Conservation (phyloP, 1,140 invertebrate genomes). For the Mamestra configurata region DNA sequence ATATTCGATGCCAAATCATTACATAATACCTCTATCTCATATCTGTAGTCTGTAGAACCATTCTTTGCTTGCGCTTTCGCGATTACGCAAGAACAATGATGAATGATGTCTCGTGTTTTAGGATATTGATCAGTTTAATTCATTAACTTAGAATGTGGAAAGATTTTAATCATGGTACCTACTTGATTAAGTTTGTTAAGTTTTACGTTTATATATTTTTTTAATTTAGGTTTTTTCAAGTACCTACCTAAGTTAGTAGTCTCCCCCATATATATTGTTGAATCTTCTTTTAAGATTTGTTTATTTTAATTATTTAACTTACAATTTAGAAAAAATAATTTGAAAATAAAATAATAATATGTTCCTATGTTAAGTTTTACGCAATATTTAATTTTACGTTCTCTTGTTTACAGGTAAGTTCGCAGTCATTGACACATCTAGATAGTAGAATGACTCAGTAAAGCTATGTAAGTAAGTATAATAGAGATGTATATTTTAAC, state of each 20-base stretch:
- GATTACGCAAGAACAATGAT: constrained; percentile 51
- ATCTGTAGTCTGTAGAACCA: constrained; percentile 7
- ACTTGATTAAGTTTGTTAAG: not conserved
- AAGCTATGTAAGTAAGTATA: not conserved
- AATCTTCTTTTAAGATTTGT: too few species aligned
- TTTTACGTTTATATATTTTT: not conserved
- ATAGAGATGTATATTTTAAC: not conserved
- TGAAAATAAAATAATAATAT: too few species aligned
- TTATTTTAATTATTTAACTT: too few species aligned
- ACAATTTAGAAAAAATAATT: too few species aligned
- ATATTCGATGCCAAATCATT: constrained; percentile 52
- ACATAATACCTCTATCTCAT: constrained; percentile 33
- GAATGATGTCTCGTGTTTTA: constrained; percentile 27
- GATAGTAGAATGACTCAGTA: not conserved
- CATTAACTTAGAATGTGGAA: constrained; percentile 19
- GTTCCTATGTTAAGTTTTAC: too few species aligned
- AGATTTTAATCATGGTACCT: constrained; percentile 2
- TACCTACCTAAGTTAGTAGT: too few species aligned
- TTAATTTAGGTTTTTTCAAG: not conserved
- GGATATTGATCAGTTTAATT: constrained; percentile 7
- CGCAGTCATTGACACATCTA: not conserved
- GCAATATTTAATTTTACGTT: constrained; percentile 20
- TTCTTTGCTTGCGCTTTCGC: constrained; percentile 44
- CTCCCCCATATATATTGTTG: not conserved
- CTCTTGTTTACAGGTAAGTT: constrained; percentile 63